Conservation (phyloP, 1,140 invertebrate genomes). For the Papilio polyxenes region DNA sequence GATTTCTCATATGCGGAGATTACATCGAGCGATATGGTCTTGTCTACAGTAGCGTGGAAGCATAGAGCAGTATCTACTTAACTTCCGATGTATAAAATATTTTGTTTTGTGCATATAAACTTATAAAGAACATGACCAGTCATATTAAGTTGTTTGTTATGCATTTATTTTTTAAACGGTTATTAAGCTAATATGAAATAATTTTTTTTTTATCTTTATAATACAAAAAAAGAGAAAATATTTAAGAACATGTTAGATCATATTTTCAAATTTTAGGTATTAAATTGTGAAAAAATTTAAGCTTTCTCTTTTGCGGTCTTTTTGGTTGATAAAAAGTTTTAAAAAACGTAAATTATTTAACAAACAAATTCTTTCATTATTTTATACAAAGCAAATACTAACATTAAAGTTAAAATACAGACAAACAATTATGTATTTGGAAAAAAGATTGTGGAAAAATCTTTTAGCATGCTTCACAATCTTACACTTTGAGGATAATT, state of each 20-base stretch:
- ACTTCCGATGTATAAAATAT: background rate
- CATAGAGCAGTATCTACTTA: background rate
- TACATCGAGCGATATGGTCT: background rate
- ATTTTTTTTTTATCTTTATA: too few relatives aligned
- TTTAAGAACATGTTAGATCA: too few relatives aligned
- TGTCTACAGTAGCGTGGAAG: background rate
- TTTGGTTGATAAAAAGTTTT: background rate
- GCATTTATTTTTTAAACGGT: too few relatives aligned
- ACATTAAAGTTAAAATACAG: background rate
- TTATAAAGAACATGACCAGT: too few relatives aligned
- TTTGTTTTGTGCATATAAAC: background rate
- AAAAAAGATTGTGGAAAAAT: background rate
- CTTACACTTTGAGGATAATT: background rate
- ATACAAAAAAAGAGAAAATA: too few relatives aligned
- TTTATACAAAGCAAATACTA: background rate
- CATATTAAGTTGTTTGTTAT: too few relatives aligned
- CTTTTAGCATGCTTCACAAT: background rate
- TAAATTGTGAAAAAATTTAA: too few relatives aligned
- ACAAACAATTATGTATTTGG: background rate
- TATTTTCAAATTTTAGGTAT: too few relatives aligned
- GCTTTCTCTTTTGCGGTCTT: background rate
- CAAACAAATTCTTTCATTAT: background rate
- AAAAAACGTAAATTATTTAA: background rate
- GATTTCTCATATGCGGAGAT: constrained; percentile 12
- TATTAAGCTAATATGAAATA: too few relatives aligned